Evolutionary conservation across 2,888 invertebrate species (phyloP).

Genomic region (Blomia tropicalis): DNA sequence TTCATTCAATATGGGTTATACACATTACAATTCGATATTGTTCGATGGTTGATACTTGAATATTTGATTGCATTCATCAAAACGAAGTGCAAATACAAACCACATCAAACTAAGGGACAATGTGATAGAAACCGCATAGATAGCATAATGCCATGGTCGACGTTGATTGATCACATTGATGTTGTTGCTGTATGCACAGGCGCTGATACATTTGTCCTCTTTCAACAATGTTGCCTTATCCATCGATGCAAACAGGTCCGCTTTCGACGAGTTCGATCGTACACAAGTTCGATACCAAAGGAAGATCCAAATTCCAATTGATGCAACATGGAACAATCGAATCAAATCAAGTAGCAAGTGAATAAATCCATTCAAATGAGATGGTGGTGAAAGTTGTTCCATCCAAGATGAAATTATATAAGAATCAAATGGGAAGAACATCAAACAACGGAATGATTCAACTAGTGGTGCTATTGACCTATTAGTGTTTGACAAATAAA

Average conservation of each 20-base stretch:
- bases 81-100: conserved; percentile 18
- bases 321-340: conserved; percentile 16
- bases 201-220: conserved; percentile 20
- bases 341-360: not conserved
- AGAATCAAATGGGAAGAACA: conserved; percentile 22
- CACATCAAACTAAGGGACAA: conserved; percentile 5
- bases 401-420: conserved; percentile 18
- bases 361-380: conserved; percentile 11
- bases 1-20: too few relatives aligned
- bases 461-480: conserved; percentile 22
- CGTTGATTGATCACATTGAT: conserved; percentile 6
- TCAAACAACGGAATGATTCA: conserved; percentile 20
- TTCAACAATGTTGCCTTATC: conserved; percentile 19
- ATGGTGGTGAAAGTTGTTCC: conserved; percentile 10
- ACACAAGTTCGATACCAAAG: conserved; percentile 13
- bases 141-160: not conserved
- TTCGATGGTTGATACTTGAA: conserved; percentile 1
- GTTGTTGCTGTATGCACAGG: not conserved
- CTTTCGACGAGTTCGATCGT: not conserved
- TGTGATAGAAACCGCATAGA: not conserved
- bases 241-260: not conserved
- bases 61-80: conserved; percentile 14
- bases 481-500: not conserved
- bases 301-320: conserved; percentile 16
- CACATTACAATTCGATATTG: conserved; percentile 19